Evolutionary conservation across 2,797 vertebrate genomes (phyloP).

Genomic region (Bradypodion ventrale): DNA sequence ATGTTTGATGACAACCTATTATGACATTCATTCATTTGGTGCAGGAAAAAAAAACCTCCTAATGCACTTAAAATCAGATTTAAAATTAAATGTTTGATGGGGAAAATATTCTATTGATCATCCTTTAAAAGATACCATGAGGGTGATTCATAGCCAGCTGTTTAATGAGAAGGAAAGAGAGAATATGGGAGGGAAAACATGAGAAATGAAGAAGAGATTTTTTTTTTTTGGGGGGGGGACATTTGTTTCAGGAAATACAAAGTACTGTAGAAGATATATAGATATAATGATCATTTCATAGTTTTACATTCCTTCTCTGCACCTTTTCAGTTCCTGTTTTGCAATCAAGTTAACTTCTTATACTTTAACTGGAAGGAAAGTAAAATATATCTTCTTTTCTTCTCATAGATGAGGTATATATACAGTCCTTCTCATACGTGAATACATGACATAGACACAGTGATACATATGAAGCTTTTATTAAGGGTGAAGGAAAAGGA

Average conservation of each 20-base stretch:
- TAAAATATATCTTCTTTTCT: neutral
- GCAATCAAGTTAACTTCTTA: neutral
- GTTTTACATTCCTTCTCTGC: neutral
- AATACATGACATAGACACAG: neutral
- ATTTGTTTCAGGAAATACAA: constrained; percentile 62
- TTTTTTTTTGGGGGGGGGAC: constrained; percentile 43
- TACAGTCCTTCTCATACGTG: neutral
- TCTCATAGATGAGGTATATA: too few relatives aligned
- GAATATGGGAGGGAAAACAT: neutral
- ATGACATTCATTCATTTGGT: constrained; percentile 72
- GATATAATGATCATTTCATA: constrained; percentile 36
- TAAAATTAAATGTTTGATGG: constrained; percentile 84
- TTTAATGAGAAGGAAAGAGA: constrained; percentile 65
- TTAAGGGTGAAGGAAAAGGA: neutral
- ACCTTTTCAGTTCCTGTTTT: constrained; percentile 10
- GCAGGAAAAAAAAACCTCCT: constrained; percentile 74
- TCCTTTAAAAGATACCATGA: constrained; percentile 79
- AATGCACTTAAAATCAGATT: constrained; percentile 86
- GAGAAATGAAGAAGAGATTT: too few relatives aligned
- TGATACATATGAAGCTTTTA: too few relatives aligned
- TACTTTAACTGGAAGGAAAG: neutral
- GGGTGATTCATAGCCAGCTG: constrained; percentile 77
- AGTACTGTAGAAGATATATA: neutral
- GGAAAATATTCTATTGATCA: constrained; percentile 84
- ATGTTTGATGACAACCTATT: constrained; percentile 81